Evolutionary conservation across 2,113 vertebrate species (phyloP).

Genomic region (Jaculus jaculus): DNA sequence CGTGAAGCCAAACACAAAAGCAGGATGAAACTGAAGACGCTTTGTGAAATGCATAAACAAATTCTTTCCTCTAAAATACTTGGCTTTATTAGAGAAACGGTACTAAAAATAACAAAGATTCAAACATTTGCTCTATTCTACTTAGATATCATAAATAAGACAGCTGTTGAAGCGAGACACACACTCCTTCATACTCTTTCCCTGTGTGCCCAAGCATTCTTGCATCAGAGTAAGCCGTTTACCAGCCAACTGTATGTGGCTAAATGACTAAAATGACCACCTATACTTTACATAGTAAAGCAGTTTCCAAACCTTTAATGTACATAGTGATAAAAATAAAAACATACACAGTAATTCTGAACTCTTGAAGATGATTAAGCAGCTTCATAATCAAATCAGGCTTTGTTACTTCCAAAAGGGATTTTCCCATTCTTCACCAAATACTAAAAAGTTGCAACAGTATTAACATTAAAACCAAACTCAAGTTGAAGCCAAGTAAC

Average conservation of each 20-base stretch:
- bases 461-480: constrained; percentile 75
- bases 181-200: constrained; percentile 81
- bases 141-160: constrained; percentile 88
- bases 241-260: constrained; percentile 81
- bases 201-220: constrained; percentile 77
- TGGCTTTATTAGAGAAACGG: constrained; percentile 87
- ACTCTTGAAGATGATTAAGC: constrained; percentile 80
- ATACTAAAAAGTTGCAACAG: constrained; percentile 30
- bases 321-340: constrained; percentile 81
- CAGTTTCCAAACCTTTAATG: constrained; percentile 83
- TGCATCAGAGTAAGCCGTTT: constrained; percentile 84
- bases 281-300: constrained; percentile 90
- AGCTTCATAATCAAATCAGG: constrained; percentile 82
- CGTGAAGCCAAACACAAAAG: constrained; percentile 22
- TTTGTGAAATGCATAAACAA: constrained; percentile 80
- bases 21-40: constrained; percentile 66
- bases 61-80: constrained; percentile 87
- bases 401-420: constrained; percentile 74
- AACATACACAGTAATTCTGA: constrained; percentile 73
- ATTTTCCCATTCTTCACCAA: constrained; percentile 62
- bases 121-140: constrained; percentile 86
- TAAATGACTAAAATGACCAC: constrained; percentile 84
- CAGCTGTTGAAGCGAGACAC: constrained; percentile 82
- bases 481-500: constrained; percentile 78
- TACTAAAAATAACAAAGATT: constrained; percentile 88